Evolutionary conservation across 2,113 vertebrate genomes (phyloP).

Genomic region (Pachyramphus minor): DNA sequence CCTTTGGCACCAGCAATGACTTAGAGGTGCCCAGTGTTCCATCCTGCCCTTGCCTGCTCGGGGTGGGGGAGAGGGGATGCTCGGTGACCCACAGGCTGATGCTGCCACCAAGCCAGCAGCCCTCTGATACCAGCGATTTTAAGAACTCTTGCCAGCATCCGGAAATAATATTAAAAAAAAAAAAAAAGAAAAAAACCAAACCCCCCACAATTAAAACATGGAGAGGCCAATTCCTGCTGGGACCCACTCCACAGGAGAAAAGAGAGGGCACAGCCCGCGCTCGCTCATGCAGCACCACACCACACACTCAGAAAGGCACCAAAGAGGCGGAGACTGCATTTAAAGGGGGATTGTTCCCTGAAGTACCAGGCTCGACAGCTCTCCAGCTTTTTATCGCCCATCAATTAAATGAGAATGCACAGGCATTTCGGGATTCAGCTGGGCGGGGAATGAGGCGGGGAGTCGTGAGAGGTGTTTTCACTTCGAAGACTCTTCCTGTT

Average conservation of each 20-base stretch:
- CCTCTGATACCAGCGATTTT: neutral
- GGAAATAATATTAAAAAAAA: neutral
- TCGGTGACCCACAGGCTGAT: neutral
- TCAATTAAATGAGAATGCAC: neutral
- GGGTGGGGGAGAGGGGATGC: no score
- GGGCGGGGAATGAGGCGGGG: neutral
- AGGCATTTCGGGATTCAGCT: neutral
- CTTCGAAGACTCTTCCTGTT: neutral
- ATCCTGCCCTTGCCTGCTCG: neutral
- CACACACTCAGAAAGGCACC: accelerated
- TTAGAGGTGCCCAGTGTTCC: neutral
- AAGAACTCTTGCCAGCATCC: neutral
- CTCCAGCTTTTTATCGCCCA: neutral
- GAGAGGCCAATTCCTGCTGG: neutral
- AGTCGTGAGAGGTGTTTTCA: neutral
- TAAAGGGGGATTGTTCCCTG: neutral
- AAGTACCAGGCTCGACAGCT: neutral
- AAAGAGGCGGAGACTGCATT: neutral
- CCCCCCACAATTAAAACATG: neutral
- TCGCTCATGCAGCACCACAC: neutral
- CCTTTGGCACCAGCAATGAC: neutral
- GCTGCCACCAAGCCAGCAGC: neutral
- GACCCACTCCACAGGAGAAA: neutral
- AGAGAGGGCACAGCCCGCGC: neutral
- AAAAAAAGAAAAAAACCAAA: no score